Conservation (phyloP, 2,113 vertebrate genomes). For the Lamprotornis superbus region DNA sequence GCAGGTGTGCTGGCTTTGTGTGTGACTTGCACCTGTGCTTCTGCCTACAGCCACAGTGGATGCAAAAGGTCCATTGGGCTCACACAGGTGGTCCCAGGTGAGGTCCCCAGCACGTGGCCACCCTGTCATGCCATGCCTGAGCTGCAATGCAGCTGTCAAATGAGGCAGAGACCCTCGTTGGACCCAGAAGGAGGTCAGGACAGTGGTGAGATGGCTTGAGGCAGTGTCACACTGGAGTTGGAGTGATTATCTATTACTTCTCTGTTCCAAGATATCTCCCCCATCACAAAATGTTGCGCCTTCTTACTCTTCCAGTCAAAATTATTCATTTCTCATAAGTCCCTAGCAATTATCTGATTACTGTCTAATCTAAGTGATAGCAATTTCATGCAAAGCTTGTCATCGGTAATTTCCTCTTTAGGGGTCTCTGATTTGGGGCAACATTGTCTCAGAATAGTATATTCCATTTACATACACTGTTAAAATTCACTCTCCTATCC, state of each 20-base stretch:
- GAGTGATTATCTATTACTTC: not conserved
- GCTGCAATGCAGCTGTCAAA: not conserved
- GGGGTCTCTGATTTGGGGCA: not conserved
- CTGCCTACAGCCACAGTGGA: fast-evolving
- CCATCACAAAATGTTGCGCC: not conserved
- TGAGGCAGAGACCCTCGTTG: not conserved
- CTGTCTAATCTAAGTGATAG: not conserved
- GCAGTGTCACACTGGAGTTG: not conserved
- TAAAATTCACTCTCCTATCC: not conserved
- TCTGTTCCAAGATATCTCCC: not conserved
- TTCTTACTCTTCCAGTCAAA: not conserved
- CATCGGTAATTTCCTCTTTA: not conserved
- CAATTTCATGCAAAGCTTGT: not conserved
- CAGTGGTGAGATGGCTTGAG: not conserved
- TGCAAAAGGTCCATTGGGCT: not conserved
- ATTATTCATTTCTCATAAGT: not conserved
- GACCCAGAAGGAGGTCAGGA: not conserved
- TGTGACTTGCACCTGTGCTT: not conserved
- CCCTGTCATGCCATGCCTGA: not conserved
- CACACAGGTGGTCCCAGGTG: not conserved
- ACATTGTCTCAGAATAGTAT: not conserved
- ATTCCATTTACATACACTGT: not conserved
- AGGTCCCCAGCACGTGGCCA: not conserved
- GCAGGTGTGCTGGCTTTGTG: not conserved
- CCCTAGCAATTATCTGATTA: not conserved